Conservation (phyloP, 23 tunicate genomes). For the Trididemnum nubilum region DNA sequence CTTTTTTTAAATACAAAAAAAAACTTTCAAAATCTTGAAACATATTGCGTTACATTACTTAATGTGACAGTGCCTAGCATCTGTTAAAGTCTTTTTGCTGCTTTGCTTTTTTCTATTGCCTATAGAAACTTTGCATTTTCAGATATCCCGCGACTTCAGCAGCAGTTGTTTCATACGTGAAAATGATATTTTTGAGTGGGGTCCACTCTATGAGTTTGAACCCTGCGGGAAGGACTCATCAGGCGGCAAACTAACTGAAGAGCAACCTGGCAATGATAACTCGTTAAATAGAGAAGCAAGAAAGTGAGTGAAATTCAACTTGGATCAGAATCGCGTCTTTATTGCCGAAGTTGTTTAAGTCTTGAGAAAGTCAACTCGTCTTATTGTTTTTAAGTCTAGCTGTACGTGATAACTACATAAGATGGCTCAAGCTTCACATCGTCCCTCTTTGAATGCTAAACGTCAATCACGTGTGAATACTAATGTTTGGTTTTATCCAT, state of each 20-base stretch:
- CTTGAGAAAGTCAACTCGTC: not conserved
- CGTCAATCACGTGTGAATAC: too few relatives aligned
- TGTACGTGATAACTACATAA: not conserved
- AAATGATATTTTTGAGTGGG: conserved; percentile 81
- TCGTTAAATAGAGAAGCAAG: conserved; percentile 91
- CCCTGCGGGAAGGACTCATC: conserved; percentile 59
- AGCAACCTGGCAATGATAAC: conserved; percentile 78
- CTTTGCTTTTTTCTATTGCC: too few relatives aligned
- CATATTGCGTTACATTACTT: too few relatives aligned
- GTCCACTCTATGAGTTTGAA: conserved; percentile 76
- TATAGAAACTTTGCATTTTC: too few relatives aligned
- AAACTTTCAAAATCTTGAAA: too few relatives aligned
- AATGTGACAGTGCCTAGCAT: too few relatives aligned
- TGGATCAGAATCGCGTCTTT: too few relatives aligned
- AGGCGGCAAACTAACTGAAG: conserved; percentile 50
- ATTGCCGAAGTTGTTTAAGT: not conserved
- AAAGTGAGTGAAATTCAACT: conserved; percentile 59
- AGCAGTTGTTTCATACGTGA: conserved; percentile 68
- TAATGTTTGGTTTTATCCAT: too few relatives aligned
- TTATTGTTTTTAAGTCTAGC: not conserved
- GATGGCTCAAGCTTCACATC: too few relatives aligned
- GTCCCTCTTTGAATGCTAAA: too few relatives aligned
- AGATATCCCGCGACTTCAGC: conserved; percentile 87
- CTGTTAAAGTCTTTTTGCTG: too few relatives aligned
- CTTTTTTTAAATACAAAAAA: too few relatives aligned